Conservation (phyloP, 2,113 vertebrate genomes). For the Esox niger region DNA sequence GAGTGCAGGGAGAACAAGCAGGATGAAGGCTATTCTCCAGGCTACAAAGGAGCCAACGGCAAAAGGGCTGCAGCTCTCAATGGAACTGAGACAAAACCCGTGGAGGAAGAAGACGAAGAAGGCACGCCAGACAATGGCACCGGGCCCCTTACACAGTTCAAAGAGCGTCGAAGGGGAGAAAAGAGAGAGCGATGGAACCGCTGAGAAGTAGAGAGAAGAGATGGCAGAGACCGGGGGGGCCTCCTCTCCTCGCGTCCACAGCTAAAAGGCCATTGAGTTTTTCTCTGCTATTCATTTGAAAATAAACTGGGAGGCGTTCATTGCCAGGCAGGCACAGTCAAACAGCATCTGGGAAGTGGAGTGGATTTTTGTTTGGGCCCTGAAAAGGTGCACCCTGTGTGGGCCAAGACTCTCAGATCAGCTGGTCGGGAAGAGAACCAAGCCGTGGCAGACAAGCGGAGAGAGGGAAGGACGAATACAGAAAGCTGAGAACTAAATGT, state of each 20-base stretch:
- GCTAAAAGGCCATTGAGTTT: constrained; percentile 57
- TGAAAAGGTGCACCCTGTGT: constrained; percentile 57
- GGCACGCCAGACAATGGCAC: constrained; percentile 59
- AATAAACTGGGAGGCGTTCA: constrained; percentile 49
- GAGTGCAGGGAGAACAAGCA: constrained; percentile 44
- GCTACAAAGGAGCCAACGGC: constrained; percentile 59
- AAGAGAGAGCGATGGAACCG: constrained; percentile 55
- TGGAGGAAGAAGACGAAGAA: constrained; percentile 52
- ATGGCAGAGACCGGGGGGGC: constrained; percentile 14
- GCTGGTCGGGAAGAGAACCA: background rate
- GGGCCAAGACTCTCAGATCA: constrained; percentile 56
- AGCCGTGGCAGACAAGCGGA: background rate
- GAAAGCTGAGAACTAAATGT: background rate
- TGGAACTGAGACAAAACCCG: constrained; percentile 66
- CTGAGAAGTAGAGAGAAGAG: constrained; percentile 52
- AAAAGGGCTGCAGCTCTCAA: constrained; percentile 55
- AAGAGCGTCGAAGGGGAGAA: constrained; percentile 57
- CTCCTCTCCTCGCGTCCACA: background rate
- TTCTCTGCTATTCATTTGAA: constrained; percentile 61
- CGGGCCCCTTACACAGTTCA: constrained; percentile 61
- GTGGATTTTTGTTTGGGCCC: constrained; percentile 49
- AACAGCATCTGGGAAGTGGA: constrained; percentile 50
- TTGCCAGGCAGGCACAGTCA: constrained; percentile 32
- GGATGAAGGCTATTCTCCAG: constrained; percentile 67
- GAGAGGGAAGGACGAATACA: background rate